Base-by-base conservation (phyloP, 2,113 vertebrate species). In the Hiodon alosoides region DNA sequence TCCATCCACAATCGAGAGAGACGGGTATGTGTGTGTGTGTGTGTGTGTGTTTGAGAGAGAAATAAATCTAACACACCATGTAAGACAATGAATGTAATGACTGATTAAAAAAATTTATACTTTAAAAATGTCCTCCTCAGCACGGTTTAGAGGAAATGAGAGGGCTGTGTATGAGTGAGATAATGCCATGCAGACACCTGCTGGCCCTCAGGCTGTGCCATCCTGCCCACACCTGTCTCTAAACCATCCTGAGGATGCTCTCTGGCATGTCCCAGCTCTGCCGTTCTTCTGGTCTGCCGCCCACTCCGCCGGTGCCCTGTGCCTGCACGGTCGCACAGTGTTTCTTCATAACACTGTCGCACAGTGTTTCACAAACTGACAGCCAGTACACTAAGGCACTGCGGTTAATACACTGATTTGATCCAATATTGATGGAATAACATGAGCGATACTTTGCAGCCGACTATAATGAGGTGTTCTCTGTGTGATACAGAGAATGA, bases 351-450 rank as follows among this genome's bases (percentile, higher is more conserved):
- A 60, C 17, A 17, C 14, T 3, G 67, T 5, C 3, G 6, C 50
- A n/a, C 31, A 69, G 16, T 69, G 67, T 53, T 53, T 69, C 67
- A 53, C 50, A 69, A 51, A 50, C 50, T 51, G 7, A 16, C 67
- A 52, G 64, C 8, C 64, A 69, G 67, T 16, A 14, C 51, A 16
- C 14, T 17, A 53, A 14, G 13, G 17, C 50, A 54, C n/a, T 54
- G 51, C 67, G n/a, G 16, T 53, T 69, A 17, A 16, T 17, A 69
- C 50, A 53, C 67, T 51, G 14, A 53, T 69, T 17, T 69, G 64
- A 66, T 69, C n/a, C 52, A 69, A 69, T 69, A 69, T 53, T 69
- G 50, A 53, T 69, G 52, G 50, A 13, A 16, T 69, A 17, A 16
- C 48, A 7, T 53, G 16, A 17, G 67, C 50, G 16, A n/a, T n/a